A percentile compares a stretch with the other conserved stretches of the same genome.
Evolutionary conservation across 2,888 invertebrate genomes (phyloP).

Genomic region (Anthophora plumipes): DNA sequence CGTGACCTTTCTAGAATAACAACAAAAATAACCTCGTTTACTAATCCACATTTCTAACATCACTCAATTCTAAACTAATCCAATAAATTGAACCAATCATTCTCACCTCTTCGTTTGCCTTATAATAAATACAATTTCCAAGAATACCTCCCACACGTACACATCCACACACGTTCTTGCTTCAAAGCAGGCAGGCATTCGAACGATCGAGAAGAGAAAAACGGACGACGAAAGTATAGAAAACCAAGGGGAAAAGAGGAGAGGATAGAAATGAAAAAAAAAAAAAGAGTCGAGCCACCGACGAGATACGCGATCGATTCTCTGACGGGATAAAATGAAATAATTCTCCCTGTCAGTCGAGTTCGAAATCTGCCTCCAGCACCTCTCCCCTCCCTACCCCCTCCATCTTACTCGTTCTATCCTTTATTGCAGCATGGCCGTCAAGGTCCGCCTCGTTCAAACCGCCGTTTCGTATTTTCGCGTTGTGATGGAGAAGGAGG

Average conservation of each 20-base stretch:
- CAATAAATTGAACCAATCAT: too few relatives aligned
- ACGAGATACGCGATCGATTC: constrained; percentile 51
- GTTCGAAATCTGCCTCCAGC: constrained; percentile 19
- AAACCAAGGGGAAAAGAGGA: neutral
- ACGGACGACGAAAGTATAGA: neutral
- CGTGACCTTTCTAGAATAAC: too few relatives aligned
- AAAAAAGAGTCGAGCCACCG: constrained; percentile 24
- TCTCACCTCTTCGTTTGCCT: too few relatives aligned
- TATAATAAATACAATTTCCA: too few relatives aligned
- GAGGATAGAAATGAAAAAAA: neutral
- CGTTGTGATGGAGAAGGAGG: neutral
- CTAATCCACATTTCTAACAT: too few relatives aligned
- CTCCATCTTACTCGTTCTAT: neutral
- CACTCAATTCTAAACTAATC: too few relatives aligned
- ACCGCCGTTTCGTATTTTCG: constrained; percentile 49
- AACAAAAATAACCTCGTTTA: too few relatives aligned
- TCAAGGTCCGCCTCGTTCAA: constrained; percentile 5
- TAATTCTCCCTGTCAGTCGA: constrained; percentile 58
- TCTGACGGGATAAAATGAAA: constrained; percentile 54
- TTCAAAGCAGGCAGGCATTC: constrained; percentile 19
- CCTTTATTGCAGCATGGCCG: neutral
- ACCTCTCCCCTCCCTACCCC: neutral
- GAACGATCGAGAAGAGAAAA: constrained; percentile 7
- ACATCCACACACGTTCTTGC: neutral
- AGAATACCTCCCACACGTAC: neutral